Percentiles rank a stretch among this genome's conserved stretches.
phyloP scores from a whole-genome alignment of 2,797 vertebrate species.

The Melanotaenia boesemani region DNA sequence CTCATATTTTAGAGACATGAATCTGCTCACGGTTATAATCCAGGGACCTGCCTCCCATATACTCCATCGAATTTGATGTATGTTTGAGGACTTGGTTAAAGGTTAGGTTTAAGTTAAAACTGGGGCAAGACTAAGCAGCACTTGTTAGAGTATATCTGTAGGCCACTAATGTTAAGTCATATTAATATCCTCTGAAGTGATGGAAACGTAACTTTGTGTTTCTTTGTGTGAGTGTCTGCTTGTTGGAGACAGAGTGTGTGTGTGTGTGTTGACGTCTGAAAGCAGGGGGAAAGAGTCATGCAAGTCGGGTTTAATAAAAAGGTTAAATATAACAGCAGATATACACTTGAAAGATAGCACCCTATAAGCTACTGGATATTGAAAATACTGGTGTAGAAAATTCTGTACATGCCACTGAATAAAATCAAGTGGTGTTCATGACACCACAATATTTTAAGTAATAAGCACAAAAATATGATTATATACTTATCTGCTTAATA shows the following conservation, averaged over 20 bases:
- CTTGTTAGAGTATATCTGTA: neutral
- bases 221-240: neutral
- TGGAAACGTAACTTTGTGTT: slow-evolving; percentile 16
- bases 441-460: no score
- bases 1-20: slow-evolving; percentile 5
- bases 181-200: slow-evolving; percentile 11
- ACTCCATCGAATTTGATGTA: neutral
- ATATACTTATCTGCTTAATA: no score
- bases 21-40: neutral
- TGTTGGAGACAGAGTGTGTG: neutral
- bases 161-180: neutral
- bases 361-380: slow-evolving; percentile 2
- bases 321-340: slow-evolving; percentile 35
- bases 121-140: neutral
- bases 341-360: neutral
- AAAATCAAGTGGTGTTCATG: no score
- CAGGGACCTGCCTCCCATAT: neutral
- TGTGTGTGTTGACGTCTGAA: slow-evolving; percentile 20
- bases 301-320: slow-evolving; percentile 39
- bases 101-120: neutral
- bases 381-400: slow-evolving; percentile 1
- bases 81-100: neutral
- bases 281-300: slow-evolving; percentile 43
- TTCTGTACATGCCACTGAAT: slow-evolving; percentile 9
- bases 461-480: no score